phyloP scores from a whole-genome alignment of 2,888 invertebrate species.

The Sphaerophoria taeniata region DNA sequence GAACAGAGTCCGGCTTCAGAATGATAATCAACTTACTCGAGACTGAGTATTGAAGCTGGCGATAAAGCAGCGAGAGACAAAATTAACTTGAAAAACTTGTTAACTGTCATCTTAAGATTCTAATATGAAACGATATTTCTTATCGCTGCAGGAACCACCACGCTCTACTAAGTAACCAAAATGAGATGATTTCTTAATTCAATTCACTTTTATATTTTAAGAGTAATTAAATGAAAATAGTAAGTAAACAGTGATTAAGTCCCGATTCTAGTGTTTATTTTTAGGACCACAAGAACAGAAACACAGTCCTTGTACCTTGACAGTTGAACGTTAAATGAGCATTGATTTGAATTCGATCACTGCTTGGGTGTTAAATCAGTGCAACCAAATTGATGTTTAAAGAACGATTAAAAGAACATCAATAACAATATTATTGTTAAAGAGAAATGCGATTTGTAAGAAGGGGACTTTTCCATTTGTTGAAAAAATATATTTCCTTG shows the following conservation, averaged over 20 bases:
- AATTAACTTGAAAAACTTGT: constrained; percentile 39
- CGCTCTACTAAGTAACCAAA: too few species aligned
- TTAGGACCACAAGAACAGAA: not conserved
- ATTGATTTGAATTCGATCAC: not conserved
- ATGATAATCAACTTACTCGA: constrained; percentile 28
- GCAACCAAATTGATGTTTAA: constrained; percentile 3
- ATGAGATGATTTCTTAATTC: too few species aligned
- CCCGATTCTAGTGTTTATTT: too few species aligned
- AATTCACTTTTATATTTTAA: too few species aligned
- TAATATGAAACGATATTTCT: not conserved
- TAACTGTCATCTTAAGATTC: constrained; percentile 4
- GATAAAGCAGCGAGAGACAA: not conserved
- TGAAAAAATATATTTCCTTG: too few species aligned
- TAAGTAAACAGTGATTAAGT: too few species aligned
- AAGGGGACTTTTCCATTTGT: too few species aligned
- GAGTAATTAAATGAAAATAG: too few species aligned
- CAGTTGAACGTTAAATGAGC: constrained; percentile 14
- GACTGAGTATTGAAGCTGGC: not conserved
- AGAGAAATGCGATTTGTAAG: too few species aligned
- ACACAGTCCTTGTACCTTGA: not conserved
- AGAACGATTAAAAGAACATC: too few species aligned
- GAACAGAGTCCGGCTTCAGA: not conserved
- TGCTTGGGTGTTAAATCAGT: not conserved
- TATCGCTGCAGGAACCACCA: too few species aligned
- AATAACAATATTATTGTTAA: too few species aligned